Base-by-base conservation (phyloP, 2,888 invertebrate species). In the Stenurella melanura region DNA sequence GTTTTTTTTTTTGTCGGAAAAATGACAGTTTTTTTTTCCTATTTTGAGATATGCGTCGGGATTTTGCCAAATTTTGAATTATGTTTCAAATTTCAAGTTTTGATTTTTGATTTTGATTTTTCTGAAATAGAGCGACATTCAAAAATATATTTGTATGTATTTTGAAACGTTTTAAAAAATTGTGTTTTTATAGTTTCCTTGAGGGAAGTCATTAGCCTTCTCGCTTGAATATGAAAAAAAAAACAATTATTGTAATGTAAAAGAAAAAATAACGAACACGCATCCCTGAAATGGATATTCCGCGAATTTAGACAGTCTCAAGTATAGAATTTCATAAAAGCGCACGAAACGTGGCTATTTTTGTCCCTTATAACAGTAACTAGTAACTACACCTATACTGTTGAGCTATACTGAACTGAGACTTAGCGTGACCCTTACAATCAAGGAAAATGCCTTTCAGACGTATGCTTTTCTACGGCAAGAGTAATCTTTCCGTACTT, bases 371-470 rank as follows among this genome's bases (percentile, higher is more conserved):
- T 58, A 69, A 69, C 34, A 12, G 38, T 26, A 70, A 38, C 70
- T 60, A 42, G 38, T 26, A 70, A 38, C 70, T 60, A 42, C 18
- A 60, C 58, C 21, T 12, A 56, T 69, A 69, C 34, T 18, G 50
- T 70, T 70, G 60, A 70, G 60, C 70, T 50, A 70, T 60, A 58
- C 60, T 60, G 70, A 70, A 58, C 42, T 60, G 60, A 21, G 60
- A 30, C 69, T 10, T 21, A 60, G 60, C 70, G 60, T 70, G 70
- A 70, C 70, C 70, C 69, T 38, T n/a, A 57, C 69, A 69, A 69
- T 57, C 60, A 70, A 60, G 30, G 17, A 34, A n/a, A 70, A 58
- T 70, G 60, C 70, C 70, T 70, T 60, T 26, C 60, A 42, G 70
- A 60, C 70, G 60, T 69, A 70, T 60, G 70, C 42, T 60, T 70